phyloP scores from a whole-genome alignment of 2,797 vertebrate genomes.

The Amniataba percoides region DNA sequence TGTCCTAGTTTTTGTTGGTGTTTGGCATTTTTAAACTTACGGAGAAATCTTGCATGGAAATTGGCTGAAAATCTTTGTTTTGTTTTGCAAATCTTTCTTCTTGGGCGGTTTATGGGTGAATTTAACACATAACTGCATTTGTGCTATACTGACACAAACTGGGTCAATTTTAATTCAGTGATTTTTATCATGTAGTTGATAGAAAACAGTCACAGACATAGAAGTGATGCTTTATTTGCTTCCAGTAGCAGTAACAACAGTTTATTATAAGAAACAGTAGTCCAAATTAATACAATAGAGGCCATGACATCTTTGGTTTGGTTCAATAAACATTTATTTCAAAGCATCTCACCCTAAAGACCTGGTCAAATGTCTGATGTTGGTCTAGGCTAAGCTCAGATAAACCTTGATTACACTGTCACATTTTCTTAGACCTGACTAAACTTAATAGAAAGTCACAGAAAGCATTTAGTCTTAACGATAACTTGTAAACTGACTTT shows the following conservation, averaged over 20 bases:
- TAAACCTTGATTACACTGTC: slow-evolving; percentile 15
- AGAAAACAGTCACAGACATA: background rate
- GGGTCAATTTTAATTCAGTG: background rate
- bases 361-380: background rate
- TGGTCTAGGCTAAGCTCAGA: background rate
- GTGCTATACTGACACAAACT: background rate
- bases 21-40: background rate
- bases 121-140: too few relatives aligned
- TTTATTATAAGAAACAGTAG: background rate
- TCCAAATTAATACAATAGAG: background rate
- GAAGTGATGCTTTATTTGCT: background rate
- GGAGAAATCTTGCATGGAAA: background rate
- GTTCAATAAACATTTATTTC: background rate
- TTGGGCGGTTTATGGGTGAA: background rate
- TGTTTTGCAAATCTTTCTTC: background rate
- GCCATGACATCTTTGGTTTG: background rate
- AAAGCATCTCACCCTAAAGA: background rate
- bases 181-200: background rate
- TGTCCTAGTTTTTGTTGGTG: background rate
- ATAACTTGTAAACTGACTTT: background rate
- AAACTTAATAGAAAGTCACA: background rate
- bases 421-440: background rate
- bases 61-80: background rate
- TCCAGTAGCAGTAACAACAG: background rate
- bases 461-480: background rate